Conservation (phyloP, 2,888 invertebrate genomes). For the Polyommatus iphigenia region DNA sequence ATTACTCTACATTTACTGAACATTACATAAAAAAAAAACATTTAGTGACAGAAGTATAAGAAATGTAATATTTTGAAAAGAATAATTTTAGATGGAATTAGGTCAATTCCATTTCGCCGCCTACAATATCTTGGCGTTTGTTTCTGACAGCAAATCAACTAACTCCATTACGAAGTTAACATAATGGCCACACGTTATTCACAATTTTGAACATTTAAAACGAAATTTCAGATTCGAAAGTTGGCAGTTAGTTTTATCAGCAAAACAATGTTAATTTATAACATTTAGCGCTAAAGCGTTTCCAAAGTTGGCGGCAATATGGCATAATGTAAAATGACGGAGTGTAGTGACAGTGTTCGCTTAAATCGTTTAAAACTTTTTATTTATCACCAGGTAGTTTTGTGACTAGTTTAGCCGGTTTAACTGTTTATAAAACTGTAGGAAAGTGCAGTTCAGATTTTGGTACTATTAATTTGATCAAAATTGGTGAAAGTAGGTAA, state of each 20-base stretch:
- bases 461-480: background rate
- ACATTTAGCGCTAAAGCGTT: slow-evolving; percentile 14
- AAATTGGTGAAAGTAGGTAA: too few relatives aligned
- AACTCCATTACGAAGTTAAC: background rate
- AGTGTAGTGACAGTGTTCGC: background rate
- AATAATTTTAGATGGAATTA: background rate
- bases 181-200: background rate
- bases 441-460: background rate
- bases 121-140: background rate
- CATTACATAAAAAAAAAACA: too few relatives aligned
- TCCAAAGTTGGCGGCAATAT: slow-evolving; percentile 17
- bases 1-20: background rate
- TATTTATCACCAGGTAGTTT: slow-evolving; percentile 12
- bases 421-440: slow-evolving; percentile 15
- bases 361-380: slow-evolving; percentile 19
- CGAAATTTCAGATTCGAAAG: slow-evolving; percentile 2
- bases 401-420: slow-evolving; percentile 1
- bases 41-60: too few relatives aligned
- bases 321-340: background rate
- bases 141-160: background rate
- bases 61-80: too few relatives aligned
- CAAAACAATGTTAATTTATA: slow-evolving; percentile 22
- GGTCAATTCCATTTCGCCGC: background rate
- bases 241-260: slow-evolving; percentile 10
- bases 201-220: background rate